These are phyloP conservation scores for Narcine bancroftii DNA, from an alignment of 2,113 vertebrate genomes.

Conservation along the genomic window DNA sequence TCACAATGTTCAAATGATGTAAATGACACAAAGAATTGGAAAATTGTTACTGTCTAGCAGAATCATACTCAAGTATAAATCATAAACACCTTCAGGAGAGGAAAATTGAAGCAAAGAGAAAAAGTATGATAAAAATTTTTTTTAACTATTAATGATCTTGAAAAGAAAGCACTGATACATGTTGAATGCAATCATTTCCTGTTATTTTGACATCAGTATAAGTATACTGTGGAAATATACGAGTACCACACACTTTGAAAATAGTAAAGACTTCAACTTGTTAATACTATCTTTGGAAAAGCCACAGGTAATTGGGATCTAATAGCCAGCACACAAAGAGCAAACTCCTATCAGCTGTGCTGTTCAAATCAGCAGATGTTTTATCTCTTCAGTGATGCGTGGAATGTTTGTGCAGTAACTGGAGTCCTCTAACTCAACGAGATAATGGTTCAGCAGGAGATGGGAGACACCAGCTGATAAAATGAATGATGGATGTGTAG, in stretches of 20 bases:
- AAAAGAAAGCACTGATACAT: background rate
- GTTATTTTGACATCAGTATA: background rate
- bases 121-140: background rate
- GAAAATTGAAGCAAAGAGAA: background rate
- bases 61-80: background rate
- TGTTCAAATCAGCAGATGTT: constrained; percentile 27
- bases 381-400: constrained; percentile 28
- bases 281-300: constrained; percentile 31
- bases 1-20: background rate
- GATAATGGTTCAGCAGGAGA: constrained; percentile 40
- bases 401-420: constrained; percentile 45
- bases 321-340: constrained; percentile 24
- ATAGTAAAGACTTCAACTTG: constrained; percentile 12
- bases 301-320: constrained; percentile 35
- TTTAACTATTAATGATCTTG: background rate
- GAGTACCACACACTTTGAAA: constrained; percentile 11
- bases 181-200: background rate
- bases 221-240: background rate
- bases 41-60: background rate
- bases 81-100: background rate
- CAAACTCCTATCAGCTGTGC: constrained; percentile 33
- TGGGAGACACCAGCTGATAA: constrained; percentile 42
- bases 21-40: background rate
- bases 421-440: constrained; percentile 39
- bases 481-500: background rate